Evolutionary conservation across 1,140 invertebrate genomes (phyloP).

Genomic region (Lepidotrigona ventralis): DNA sequence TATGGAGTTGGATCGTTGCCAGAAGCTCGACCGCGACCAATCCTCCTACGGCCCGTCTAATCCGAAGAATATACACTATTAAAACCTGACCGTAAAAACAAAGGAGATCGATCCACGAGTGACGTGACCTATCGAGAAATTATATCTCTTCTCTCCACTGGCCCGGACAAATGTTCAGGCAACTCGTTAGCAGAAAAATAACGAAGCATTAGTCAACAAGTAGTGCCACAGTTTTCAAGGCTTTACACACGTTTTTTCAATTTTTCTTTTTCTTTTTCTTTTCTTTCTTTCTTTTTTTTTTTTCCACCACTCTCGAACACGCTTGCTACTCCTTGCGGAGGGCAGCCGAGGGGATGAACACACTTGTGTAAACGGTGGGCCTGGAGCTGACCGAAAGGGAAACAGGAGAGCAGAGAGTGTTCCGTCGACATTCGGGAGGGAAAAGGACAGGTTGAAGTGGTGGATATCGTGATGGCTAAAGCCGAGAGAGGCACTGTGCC

Average conservation of each 20-base stretch:
- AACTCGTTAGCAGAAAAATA: constrained; percentile 7
- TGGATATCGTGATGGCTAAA: constrained; percentile 36
- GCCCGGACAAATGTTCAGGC: constrained; percentile 5
- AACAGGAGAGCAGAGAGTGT: constrained; percentile 22
- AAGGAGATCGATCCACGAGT: not conserved
- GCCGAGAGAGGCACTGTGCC: not conserved
- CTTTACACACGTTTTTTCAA: not conserved
- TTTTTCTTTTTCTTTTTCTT: constrained; percentile 3
- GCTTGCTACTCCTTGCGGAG: not conserved
- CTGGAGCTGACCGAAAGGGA: constrained; percentile 41
- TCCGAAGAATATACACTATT: not conserved
- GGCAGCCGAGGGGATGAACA: constrained; percentile 6
- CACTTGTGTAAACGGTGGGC: constrained; percentile 62
- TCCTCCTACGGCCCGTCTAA: not conserved
- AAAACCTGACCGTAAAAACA: not conserved
- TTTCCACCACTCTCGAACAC: not conserved
- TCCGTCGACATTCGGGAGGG: not conserved
- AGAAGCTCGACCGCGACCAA: not conserved
- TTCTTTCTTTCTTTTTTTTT: not conserved
- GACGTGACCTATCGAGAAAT: constrained; percentile 21
- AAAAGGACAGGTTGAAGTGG: not conserved
- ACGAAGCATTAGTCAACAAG: not conserved
- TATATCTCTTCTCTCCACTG: not conserved
- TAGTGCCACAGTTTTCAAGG: not conserved
- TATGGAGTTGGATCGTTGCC: constrained; percentile 27